Base-by-base conservation (phyloP, 1,140 invertebrate genomes). In the Goniozus legneri region DNA sequence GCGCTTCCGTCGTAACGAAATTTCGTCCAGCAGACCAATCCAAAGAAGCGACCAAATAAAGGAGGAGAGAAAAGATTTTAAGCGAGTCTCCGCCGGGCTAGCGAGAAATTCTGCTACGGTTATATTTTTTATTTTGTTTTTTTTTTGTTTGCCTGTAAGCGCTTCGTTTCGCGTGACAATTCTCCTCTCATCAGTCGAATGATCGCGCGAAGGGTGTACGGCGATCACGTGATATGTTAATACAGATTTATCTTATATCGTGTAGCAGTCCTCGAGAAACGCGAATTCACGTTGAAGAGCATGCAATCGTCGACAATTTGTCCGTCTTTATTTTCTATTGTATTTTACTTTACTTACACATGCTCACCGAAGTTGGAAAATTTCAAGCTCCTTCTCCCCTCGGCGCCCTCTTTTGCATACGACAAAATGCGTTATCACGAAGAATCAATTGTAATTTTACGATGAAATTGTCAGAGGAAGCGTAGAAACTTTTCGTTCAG, bases 21-120 rank as follows among this genome's bases (percentile, higher is more conserved):
- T 71, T 69, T 71, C 60, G 71, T 76, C 73, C 73, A 76, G 72
- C 71, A 67, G 73, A 76, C 73, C 64, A 76, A 75, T 76, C 73
- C 73, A 76, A 76, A 76, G 73, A 76, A 69, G 58, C 65, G 73
- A 76, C 71, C 73, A 76, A 76, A 76, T 74, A 76, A 64, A 37
- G 67, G n/a, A 60, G 60, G 58, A 70, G 58, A 52, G 58, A 71
- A 56, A 67, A 53, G 61, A 67, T 27, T 27, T 27, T 10, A 10
- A 27, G 24, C 24, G 24, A 27, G 24, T 27, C 24, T n/a, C 24
- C 24, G 24, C 24, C 4, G 10, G 24, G 24, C 10, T 6, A 27
- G 10, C 10, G 10, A 27, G 24, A 27, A 10, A 4, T 27, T 27
- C 24, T n/a, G n/a, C n/a, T n/a, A n/a, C n/a, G n/a, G n/a, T n/a